Evolutionary conservation across 2,888 invertebrate species (phyloP).

Genomic region (Altica lythri): DNA sequence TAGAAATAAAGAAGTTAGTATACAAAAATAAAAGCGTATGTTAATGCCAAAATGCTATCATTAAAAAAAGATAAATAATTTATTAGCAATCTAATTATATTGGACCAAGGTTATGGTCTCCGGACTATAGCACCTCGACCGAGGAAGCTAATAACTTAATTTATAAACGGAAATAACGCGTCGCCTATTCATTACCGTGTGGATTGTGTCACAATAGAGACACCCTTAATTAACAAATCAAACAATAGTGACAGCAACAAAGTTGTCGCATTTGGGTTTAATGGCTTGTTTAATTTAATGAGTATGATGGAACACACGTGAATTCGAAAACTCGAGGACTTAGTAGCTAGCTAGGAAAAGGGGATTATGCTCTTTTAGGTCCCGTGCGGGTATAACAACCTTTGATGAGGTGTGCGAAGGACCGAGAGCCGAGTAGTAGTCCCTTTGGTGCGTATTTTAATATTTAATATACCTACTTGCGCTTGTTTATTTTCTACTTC

Average conservation of each 20-base stretch:
- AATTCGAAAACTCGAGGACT: not conserved
- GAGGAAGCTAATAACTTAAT: slow-evolving; percentile 24
- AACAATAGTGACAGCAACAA: slow-evolving; percentile 30
- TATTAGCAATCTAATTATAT: too few relatives aligned
- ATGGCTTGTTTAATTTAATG: slow-evolving; percentile 34
- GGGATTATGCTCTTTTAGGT: not conserved
- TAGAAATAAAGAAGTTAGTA: too few relatives aligned
- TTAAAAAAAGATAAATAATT: too few relatives aligned
- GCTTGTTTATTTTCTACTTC: not conserved
- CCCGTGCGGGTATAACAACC: slow-evolving; percentile 6
- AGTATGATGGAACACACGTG: slow-evolving; percentile 20
- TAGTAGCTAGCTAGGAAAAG: not conserved
- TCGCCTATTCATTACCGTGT: slow-evolving; percentile 25
- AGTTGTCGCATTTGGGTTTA: slow-evolving; percentile 34
- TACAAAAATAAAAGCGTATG: too few relatives aligned
- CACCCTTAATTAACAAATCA: slow-evolving; percentile 33
- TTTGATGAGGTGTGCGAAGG: slow-evolving; percentile 6
- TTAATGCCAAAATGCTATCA: too few relatives aligned
- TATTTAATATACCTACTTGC: slow-evolving; percentile 7
- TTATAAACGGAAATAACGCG: slow-evolving; percentile 26
- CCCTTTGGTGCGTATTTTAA: slow-evolving; percentile 8
- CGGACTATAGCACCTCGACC: not conserved
- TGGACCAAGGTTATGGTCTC: too few relatives aligned
- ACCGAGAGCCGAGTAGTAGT: not conserved
- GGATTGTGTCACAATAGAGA: slow-evolving; percentile 24